A percentile compares a stretch with the other conserved stretches of the same genome.
Conservation (phyloP, 2,113 vertebrate genomes). For the Misgurnus mizolepis region DNA sequence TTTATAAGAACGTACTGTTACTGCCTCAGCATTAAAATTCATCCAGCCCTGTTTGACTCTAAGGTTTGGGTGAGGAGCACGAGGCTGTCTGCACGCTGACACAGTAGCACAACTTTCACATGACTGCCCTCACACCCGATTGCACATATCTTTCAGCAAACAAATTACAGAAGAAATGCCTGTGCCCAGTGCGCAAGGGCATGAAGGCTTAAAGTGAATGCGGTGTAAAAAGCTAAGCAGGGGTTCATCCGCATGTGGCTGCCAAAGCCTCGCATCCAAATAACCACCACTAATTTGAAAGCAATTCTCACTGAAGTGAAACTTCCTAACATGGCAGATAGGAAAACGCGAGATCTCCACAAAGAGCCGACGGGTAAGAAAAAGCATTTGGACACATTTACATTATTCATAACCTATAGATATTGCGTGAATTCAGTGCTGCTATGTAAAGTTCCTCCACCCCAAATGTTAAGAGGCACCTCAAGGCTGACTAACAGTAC, state of each 20-base stretch:
- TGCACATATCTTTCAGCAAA: constrained; percentile 18
- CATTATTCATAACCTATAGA: constrained; percentile 31
- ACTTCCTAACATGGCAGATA: constrained; percentile 1
- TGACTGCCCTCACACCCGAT: neutral
- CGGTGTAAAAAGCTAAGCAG: neutral
- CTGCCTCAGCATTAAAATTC: neutral
- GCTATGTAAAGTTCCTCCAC: constrained; percentile 6
- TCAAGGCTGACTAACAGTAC: constrained; percentile 22
- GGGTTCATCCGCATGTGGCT: neutral
- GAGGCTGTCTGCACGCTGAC: neutral
- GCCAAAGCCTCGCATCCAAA: constrained; percentile 11
- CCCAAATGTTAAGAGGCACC: constrained; percentile 20
- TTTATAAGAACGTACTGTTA: neutral
- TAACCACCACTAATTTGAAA: neutral
- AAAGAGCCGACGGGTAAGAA: neutral
- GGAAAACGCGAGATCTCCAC: too few relatives aligned
- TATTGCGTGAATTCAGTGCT: neutral
- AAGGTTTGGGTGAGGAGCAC: neutral
- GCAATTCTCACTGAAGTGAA: neutral
- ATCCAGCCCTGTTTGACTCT: neutral
- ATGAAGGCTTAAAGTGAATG: neutral
- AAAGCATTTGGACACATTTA: constrained; percentile 15
- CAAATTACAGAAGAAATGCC: neutral
- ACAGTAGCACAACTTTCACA: neutral
- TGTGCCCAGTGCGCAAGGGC: neutral